Evolutionary conservation across 2,888 invertebrate species (phyloP).

Genomic region (Alviniconcha strummeri): DNA sequence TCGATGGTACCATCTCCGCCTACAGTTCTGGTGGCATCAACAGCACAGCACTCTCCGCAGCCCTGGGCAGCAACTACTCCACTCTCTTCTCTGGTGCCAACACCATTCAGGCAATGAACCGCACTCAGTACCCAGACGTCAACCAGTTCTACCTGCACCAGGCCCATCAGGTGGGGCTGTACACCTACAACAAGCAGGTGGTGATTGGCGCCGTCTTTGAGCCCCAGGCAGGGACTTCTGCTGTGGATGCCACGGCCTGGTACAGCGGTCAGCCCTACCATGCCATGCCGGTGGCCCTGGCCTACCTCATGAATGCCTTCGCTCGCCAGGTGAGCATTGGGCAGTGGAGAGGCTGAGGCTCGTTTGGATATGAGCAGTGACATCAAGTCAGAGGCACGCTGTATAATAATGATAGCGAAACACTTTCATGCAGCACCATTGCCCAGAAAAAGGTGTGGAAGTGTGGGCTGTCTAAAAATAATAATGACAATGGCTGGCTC

Average conservation of each 20-base stretch:
- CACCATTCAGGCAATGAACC: not conserved
- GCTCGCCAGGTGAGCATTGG: conserved; percentile 23
- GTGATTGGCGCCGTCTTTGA: conserved; percentile 64
- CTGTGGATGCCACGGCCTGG: conserved; percentile 75
- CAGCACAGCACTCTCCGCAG: conserved; percentile 71
- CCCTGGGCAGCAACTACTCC: conserved; percentile 76
- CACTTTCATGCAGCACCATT: too few relatives aligned
- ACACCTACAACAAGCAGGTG: conserved; percentile 68
- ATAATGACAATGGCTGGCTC: too few relatives aligned
- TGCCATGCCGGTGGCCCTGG: conserved; percentile 81
- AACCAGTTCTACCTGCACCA: conserved; percentile 47
- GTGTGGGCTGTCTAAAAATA: too few relatives aligned
- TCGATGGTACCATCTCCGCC: conserved; percentile 42
- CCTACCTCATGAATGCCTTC: conserved; percentile 63
- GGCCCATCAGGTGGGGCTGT: conserved; percentile 60
- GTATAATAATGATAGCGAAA: too few relatives aligned
- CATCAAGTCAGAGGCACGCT: too few relatives aligned
- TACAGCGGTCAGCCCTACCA: conserved; percentile 88
- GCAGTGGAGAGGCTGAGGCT: not conserved
- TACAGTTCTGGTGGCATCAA: conserved; percentile 39
- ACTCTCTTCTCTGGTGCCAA: conserved; percentile 56
- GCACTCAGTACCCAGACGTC: conserved; percentile 13
- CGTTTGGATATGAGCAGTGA: too few relatives aligned
- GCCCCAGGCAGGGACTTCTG: conserved; percentile 25
- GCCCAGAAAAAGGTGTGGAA: too few relatives aligned